Conservation (phyloP, 1,140 invertebrate species). For the Liolophura sinensis region DNA sequence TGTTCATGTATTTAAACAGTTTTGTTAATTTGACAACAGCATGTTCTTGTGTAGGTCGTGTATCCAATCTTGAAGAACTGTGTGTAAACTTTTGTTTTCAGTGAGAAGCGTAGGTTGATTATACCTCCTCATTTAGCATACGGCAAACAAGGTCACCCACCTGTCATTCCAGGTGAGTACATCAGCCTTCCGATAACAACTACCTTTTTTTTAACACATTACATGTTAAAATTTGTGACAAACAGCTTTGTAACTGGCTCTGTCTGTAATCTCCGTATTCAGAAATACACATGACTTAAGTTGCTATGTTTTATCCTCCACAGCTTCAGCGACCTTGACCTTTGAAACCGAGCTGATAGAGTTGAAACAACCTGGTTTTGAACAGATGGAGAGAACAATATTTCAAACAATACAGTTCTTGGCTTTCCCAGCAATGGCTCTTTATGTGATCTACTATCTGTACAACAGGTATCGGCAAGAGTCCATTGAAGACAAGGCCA, state of each 20-base stretch:
- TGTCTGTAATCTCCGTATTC: neutral
- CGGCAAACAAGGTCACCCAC: slow-evolving; percentile 22
- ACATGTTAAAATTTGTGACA: neutral
- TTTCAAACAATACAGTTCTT: slow-evolving; percentile 9
- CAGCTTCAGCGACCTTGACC: slow-evolving; percentile 22
- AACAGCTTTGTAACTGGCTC: neutral
- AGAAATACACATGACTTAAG: neutral
- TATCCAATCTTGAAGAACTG: no score
- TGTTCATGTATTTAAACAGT: no score
- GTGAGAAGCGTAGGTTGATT: slow-evolving; percentile 25
- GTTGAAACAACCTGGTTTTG: slow-evolving; percentile 17
- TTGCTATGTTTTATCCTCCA: neutral
- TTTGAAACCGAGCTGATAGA: slow-evolving; percentile 27
- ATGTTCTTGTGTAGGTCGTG: no score
- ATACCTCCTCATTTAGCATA: slow-evolving; percentile 29
- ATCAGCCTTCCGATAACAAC: neutral
- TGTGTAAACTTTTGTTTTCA: slow-evolving; percentile 8
- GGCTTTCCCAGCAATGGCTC: slow-evolving; percentile 10
- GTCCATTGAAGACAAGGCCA: neutral
- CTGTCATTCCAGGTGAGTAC: slow-evolving; percentile 23
- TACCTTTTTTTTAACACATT: neutral
- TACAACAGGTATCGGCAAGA: slow-evolving; percentile 20
- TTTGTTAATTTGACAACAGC: no score
- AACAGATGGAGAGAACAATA: slow-evolving; percentile 8
- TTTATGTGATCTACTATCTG: slow-evolving; percentile 19